These are phyloP conservation scores for Pheosia gnoma DNA, from an alignment of 2,888 invertebrate genomes.

Conservation along the genomic window DNA sequence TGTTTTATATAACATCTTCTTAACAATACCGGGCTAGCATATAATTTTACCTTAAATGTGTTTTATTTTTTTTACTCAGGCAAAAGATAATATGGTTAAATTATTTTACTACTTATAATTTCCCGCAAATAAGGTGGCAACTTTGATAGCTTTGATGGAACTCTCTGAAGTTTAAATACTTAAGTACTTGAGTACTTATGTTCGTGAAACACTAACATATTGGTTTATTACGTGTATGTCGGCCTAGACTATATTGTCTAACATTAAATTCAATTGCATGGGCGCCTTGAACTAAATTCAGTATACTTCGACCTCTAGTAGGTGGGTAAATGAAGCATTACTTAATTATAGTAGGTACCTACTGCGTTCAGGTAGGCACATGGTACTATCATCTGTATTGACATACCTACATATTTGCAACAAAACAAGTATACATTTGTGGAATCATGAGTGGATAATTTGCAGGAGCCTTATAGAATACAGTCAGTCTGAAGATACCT, in stretches of 20 bases:
- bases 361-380: too few species aligned
- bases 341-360: neutral
- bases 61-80: neutral
- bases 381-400: neutral
- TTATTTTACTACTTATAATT: neutral
- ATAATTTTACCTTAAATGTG: neutral
- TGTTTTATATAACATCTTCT: conserved; percentile 12
- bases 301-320: conserved; percentile 22
- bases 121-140: too few species aligned
- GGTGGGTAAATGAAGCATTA: neutral
- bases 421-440: too few species aligned
- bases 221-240: conserved; percentile 3
- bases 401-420: neutral
- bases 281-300: conserved; percentile 37
- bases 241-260: conserved; percentile 34
- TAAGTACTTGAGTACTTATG: conserved; percentile 1
- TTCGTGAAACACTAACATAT: conserved; percentile 20
- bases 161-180: too few species aligned
- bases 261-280: conserved; percentile 29
- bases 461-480: too few species aligned
- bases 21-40: conserved; percentile 1
- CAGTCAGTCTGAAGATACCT: too few species aligned
- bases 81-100: neutral
- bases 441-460: too few species aligned
- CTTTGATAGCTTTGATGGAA: too few species aligned